Conservation (phyloP, 2,888 invertebrate species). For the Brachypalpus laphriformis region DNA sequence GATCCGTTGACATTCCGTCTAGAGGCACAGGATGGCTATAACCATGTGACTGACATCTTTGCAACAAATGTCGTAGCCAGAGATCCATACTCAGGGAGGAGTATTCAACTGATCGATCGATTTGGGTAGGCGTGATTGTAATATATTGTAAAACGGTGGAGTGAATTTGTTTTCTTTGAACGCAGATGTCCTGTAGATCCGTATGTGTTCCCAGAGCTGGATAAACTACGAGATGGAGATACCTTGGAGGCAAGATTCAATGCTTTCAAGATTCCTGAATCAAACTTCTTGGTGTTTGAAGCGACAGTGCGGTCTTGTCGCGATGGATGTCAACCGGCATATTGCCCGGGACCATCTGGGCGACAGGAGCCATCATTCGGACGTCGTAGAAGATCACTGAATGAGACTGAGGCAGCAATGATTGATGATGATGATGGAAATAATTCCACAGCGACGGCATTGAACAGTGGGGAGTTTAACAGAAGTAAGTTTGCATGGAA, state of each 20-base stretch:
- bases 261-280: slow-evolving; percentile 97
- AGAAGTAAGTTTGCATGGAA: slow-evolving; percentile 75
- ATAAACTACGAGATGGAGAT: slow-evolving; percentile 92
- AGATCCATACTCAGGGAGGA: slow-evolving; percentile 95
- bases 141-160: not conserved
- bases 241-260: slow-evolving; percentile 95
- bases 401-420: slow-evolving; percentile 78
- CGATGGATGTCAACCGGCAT: slow-evolving; percentile 95
- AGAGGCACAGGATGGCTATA: slow-evolving; percentile 94
- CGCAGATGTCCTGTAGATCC: slow-evolving; percentile 94
- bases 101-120: slow-evolving; percentile 94
- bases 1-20: slow-evolving; percentile 94
- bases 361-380: slow-evolving; percentile 93
- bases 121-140: slow-evolving; percentile 87
- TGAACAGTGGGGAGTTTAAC: slow-evolving; percentile 77
- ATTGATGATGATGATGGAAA: slow-evolving; percentile 77
- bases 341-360: slow-evolving; percentile 91
- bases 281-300: slow-evolving; percentile 96
- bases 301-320: slow-evolving; percentile 95
- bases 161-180: not conserved
- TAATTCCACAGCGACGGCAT: slow-evolving; percentile 79
- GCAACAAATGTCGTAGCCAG: slow-evolving; percentile 96
- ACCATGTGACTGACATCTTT: slow-evolving; percentile 94
- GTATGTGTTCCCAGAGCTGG: slow-evolving; percentile 95
- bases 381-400: slow-evolving; percentile 85